A percentile compares a stretch with the other conserved stretches of the same genome.
These are phyloP conservation scores for Calcarius lapponicus DNA, from an alignment of 2,797 vertebrate genomes.

Conservation along the genomic window DNA sequence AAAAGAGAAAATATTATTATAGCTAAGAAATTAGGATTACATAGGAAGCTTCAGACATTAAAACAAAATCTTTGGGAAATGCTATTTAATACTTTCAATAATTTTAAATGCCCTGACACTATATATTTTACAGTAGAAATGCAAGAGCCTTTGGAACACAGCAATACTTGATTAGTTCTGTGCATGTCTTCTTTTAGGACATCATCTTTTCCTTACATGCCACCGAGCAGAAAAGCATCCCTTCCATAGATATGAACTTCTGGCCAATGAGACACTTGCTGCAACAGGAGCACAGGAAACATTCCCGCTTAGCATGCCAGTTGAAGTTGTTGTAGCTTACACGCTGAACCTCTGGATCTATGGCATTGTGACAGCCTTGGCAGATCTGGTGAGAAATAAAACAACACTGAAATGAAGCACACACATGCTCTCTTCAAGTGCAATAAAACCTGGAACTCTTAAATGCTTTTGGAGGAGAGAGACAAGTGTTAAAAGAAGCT, in stretches of 20 bases:
- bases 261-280: conserved; percentile 90
- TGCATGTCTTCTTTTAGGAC: conserved; percentile 53
- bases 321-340: conserved; percentile 92
- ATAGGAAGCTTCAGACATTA: neutral
- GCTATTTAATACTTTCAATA: conserved; percentile 31
- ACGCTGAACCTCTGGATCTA: conserved; percentile 93
- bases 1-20: neutral
- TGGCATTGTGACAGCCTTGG: conserved; percentile 84
- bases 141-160: conserved; percentile 60
- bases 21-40: neutral
- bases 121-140: conserved; percentile 68
- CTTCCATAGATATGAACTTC: conserved; percentile 92
- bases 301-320: conserved; percentile 90
- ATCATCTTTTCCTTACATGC: conserved; percentile 92
- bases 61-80: conserved; percentile 54
- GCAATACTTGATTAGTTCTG: neutral
- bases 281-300: conserved; percentile 93
- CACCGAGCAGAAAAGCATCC: conserved; percentile 91
- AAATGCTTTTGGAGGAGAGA: neutral
- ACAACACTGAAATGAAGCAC: neutral
- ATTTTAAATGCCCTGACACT: conserved; percentile 41
- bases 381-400: conserved; percentile 81
- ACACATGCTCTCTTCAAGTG: neutral
- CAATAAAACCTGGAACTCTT: neutral
- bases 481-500: neutral